phyloP scores from a whole-genome alignment of 92 coral and sea anemone species.

The Actinernus sp. region DNA sequence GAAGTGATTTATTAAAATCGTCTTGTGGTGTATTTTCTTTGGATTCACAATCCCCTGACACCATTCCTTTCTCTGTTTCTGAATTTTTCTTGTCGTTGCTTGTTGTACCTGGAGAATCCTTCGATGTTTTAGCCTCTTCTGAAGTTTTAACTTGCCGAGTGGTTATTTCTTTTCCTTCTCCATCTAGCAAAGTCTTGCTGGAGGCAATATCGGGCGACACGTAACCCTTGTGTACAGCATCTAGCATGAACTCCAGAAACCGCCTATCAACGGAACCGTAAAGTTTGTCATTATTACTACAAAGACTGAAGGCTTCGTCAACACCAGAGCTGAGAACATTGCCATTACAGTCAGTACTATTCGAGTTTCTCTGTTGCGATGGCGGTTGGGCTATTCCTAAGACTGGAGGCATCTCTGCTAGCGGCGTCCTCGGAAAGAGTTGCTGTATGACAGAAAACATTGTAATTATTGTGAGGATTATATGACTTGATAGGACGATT shows the following conservation, averaged over 20 bases:
- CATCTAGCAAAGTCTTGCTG: not conserved
- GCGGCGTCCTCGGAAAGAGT: constrained; percentile 1
- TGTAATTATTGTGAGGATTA: not conserved
- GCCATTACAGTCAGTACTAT: constrained; percentile 8
- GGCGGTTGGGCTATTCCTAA: constrained; percentile 9
- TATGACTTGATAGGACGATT: too few species aligned
- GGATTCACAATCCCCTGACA: too few species aligned
- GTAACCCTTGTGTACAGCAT: constrained; percentile 79
- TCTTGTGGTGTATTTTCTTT: constrained; percentile 9
- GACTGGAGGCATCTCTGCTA: constrained; percentile 32
- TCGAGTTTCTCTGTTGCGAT: not conserved
- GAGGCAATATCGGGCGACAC: constrained; percentile 41
- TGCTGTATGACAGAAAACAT: constrained; percentile 9
- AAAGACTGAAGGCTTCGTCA: not conserved
- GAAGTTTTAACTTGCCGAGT: too few species aligned
- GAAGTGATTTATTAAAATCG: not conserved
- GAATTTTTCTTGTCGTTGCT: too few species aligned
- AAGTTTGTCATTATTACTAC: constrained; percentile 15
- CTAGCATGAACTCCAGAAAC: constrained; percentile 79
- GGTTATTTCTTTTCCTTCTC: too few species aligned
- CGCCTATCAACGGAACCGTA: constrained; percentile 71
- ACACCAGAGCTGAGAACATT: not conserved
- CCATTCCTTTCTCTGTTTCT: too few species aligned
- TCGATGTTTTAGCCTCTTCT: too few species aligned
- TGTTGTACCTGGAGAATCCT: too few species aligned